phyloP scores from a whole-genome alignment of 2,113 vertebrate species.

The Ammodytes dubius region DNA sequence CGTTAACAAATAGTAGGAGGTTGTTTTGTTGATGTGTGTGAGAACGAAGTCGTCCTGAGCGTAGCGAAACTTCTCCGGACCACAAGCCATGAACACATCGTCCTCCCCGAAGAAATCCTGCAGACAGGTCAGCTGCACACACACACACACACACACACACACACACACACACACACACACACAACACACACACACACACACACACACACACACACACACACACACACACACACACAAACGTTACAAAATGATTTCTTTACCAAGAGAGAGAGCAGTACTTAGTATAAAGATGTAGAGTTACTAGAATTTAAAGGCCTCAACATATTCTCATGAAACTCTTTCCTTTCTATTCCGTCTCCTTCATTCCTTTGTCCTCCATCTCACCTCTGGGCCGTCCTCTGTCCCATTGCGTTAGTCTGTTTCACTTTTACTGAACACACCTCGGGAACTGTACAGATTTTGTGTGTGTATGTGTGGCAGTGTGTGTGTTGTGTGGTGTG shows the following conservation, averaged over 20 bases:
- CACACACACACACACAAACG: conserved; percentile 40
- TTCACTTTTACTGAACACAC: conserved; percentile 6
- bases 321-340: neutral
- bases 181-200: conserved; percentile 40
- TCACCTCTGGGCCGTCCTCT: neutral
- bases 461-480: conserved; percentile 16
- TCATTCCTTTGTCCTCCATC: neutral
- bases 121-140: conserved; percentile 90
- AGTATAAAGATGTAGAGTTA: no score
- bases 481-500: conserved; percentile 10
- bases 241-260: neutral
- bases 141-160: conserved; percentile 49
- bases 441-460: neutral
- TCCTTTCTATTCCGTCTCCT: neutral
- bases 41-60: conserved; percentile 98
- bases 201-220: conserved; percentile 18
- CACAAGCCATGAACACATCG: conserved; percentile 97
- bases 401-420: neutral
- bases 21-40: conserved; percentile 83
- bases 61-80: conserved; percentile 96
- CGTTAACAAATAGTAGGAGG: conserved; percentile 74
- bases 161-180: conserved; percentile 33
- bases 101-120: conserved; percentile 99
- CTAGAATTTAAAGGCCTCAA: neutral
- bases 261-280: no score